Evolutionary conservation across 2,888 invertebrate genomes (phyloP).

Genomic region (Eremobia ochroleuca): DNA sequence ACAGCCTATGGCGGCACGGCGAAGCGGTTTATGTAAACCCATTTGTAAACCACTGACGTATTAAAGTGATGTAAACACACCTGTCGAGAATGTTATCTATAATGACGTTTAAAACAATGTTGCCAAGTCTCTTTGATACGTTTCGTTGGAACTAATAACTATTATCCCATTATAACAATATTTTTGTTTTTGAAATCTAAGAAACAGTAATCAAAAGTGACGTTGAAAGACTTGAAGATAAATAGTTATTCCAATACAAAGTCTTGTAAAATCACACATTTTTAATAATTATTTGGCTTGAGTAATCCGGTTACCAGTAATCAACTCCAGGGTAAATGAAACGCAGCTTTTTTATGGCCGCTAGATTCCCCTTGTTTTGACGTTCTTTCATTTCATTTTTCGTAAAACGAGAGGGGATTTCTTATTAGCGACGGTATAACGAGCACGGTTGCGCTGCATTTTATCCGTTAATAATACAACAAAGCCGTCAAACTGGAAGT

Average conservation of each 20-base stretch:
- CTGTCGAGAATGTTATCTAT: background rate
- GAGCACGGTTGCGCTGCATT: constrained; percentile 75
- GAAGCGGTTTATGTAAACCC: too few species aligned
- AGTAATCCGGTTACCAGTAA: background rate
- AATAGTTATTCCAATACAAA: rapidly evolving
- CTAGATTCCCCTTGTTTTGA: constrained; percentile 87
- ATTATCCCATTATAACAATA: background rate
- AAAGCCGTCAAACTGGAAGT: constrained; percentile 88
- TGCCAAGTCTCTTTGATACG: constrained; percentile 12
- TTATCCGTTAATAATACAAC: constrained; percentile 71
- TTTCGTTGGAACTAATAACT: constrained; percentile 9
- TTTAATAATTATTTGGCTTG: background rate
- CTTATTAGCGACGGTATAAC: constrained; percentile 74
- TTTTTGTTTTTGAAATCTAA: background rate
- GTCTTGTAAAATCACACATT: background rate
- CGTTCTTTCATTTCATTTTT: constrained; percentile 83
- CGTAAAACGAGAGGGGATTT: constrained; percentile 82
- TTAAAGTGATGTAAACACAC: too few species aligned
- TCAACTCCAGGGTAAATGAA: constrained; percentile 72
- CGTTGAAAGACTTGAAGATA: rapidly evolving
- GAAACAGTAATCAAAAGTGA: background rate
- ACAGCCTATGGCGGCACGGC: background rate
- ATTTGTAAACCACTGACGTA: too few species aligned
- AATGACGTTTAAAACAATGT: constrained; percentile 30
- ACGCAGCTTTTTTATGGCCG: constrained; percentile 84